These are phyloP conservation scores for Papilio glaucus DNA, from an alignment of 1,140 invertebrate genomes.

Conservation along the genomic window DNA sequence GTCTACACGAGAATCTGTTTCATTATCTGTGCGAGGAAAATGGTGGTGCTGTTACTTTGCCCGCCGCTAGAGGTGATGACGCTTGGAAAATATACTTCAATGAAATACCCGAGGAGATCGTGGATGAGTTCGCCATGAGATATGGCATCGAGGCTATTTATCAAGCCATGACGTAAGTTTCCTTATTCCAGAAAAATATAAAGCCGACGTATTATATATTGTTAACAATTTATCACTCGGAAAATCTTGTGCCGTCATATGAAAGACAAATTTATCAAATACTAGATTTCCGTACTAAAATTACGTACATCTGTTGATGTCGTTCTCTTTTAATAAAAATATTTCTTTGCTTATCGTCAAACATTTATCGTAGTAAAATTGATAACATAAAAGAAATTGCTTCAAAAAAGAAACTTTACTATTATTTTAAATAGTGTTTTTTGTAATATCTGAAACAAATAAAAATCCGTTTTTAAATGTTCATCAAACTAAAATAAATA, in stretches of 20 bases:
- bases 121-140: slow-evolving; percentile 99
- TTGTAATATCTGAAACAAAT: too few relatives aligned
- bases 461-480: too few relatives aligned
- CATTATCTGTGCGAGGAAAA: slow-evolving; percentile 98
- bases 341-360: too few relatives aligned
- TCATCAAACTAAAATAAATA: too few relatives aligned
- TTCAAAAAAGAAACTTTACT: not conserved
- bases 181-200: slow-evolving; percentile 17
- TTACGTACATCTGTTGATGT: not conserved
- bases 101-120: slow-evolving; percentile 98
- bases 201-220: slow-evolving; percentile 11
- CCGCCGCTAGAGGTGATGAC: slow-evolving; percentile 96
- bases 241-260: slow-evolving; percentile 2
- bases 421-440: too few relatives aligned
- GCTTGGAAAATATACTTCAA: slow-evolving; percentile 99
- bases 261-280: slow-evolving; percentile 14
- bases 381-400: not conserved
- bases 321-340: too few relatives aligned
- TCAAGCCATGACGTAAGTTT: slow-evolving; percentile 98
- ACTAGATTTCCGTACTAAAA: not conserved
- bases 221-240: slow-evolving; percentile 14
- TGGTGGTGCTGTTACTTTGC: slow-evolving; percentile 94
- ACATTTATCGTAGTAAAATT: not conserved
- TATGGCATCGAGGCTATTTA: slow-evolving; percentile 99
- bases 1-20: slow-evolving; percentile 99